These are phyloP conservation scores for Choloepus hoffmanni DNA, from an alignment of 2,113 vertebrate genomes.

Conservation along the genomic window DNA sequence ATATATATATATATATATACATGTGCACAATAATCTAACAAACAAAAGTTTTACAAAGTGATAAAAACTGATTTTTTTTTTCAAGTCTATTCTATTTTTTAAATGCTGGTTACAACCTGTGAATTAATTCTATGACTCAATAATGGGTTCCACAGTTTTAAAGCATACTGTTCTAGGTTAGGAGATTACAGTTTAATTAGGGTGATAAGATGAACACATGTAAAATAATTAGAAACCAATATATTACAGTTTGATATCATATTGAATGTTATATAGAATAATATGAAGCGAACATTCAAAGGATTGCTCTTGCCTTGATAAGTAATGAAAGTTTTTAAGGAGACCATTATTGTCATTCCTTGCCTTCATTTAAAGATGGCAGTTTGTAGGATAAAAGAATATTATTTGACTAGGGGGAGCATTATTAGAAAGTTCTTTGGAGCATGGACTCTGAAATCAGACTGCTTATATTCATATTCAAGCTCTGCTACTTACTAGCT, in stretches of 20 bases:
- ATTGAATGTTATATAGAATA: background rate
- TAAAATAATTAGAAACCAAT: constrained; percentile 57
- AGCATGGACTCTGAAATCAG: background rate
- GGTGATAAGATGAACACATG: background rate
- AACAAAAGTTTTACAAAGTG: constrained; percentile 25
- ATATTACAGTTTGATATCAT: background rate
- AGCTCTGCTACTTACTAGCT: background rate
- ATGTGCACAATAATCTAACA: background rate
- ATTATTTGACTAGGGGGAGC: background rate
- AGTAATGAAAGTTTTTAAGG: background rate
- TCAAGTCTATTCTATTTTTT: background rate
- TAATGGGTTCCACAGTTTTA: background rate
- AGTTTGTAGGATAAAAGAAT: no score
- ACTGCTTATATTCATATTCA: background rate
- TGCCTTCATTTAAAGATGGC: background rate
- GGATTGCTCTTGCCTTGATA: background rate
- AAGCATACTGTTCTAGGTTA: background rate
- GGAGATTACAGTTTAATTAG: background rate
- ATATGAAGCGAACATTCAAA: background rate
- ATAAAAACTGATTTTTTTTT: background rate
- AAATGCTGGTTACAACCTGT: background rate
- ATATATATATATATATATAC: no score
- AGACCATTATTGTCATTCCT: background rate
- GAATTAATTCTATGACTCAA: background rate
- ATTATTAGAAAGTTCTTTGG: background rate